These are phyloP conservation scores for Chrysopa pallens DNA, from an alignment of 1,140 invertebrate species.

Conservation along the genomic window DNA sequence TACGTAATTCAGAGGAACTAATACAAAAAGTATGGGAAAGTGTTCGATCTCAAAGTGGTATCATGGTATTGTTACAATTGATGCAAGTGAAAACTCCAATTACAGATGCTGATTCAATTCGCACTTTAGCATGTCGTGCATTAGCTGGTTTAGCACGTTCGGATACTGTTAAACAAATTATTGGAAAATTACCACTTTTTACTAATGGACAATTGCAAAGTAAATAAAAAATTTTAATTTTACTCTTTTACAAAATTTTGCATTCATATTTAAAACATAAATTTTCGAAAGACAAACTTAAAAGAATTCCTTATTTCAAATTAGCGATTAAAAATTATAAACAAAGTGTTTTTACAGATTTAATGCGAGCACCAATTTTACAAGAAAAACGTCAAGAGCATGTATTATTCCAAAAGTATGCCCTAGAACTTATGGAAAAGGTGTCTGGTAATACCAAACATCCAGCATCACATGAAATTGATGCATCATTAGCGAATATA, in stretches of 20 bases:
- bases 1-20: slow-evolving; percentile 65
- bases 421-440: slow-evolving; percentile 73
- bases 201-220: slow-evolving; percentile 82
- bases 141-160: slow-evolving; percentile 80
- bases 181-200: slow-evolving; percentile 89
- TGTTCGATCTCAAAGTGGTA: slow-evolving; percentile 85
- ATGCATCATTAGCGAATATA: slow-evolving; percentile 69
- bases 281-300: too few species aligned
- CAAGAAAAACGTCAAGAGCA: slow-evolving; percentile 93
- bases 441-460: slow-evolving; percentile 84
- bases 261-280: too few species aligned
- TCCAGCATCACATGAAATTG: slow-evolving; percentile 49
- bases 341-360: slow-evolving; percentile 27
- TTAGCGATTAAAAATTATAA: too few species aligned
- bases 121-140: slow-evolving; percentile 80
- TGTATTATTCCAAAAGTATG: slow-evolving; percentile 90
- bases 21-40: slow-evolving; percentile 86
- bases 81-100: slow-evolving; percentile 88
- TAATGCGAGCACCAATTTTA: slow-evolving; percentile 91
- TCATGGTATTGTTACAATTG: slow-evolving; percentile 71
- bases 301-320: too few species aligned
- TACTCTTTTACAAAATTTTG: not conserved
- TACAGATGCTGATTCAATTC: slow-evolving; percentile 87
- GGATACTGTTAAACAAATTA: slow-evolving; percentile 84
- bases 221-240: slow-evolving; percentile 21